Base-by-base conservation (phyloP, 2,888 invertebrate genomes). In the Spatulosminthurus flaviceps region DNA sequence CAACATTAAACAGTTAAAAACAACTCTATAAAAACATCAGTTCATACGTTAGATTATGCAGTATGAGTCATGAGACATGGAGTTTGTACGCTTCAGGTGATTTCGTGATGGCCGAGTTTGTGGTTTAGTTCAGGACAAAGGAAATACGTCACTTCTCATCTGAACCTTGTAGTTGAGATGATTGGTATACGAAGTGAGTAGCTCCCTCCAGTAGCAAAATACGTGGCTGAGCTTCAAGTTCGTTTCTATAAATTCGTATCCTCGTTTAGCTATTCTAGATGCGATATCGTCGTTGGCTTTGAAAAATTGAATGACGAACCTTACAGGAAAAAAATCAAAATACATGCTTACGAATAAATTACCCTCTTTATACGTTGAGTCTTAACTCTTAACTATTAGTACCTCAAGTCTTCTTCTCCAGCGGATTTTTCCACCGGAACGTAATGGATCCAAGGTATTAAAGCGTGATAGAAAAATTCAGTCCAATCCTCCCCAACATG, bases 391-490 rank as follows among this genome's bases (percentile, higher is more conserved):
- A 22, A 70, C 24, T 13, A 22, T 69, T 4, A 41, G 21, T 19
- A 67, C 67, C 24, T 28, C n/a, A 96, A 90, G 83, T 95, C 92
- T 64, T 91, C 89, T 87, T 92, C 90, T 26, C 89, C 91, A 19
- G 92, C 90, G 84, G 91, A 89, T 29, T 92, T 92, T 82, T 90
- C 90, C 0, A 98, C 91, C 0, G 98, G 98, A 83, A 98, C 91
- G 87, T 96, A 98, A 88, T 98, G 98, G 61, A 96, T 91, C 98
- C 98, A 98, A 0, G 97, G 97, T 87, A 93, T 94, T 86, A 98
- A 88, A 13, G 93, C 91, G 1, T 92, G 90, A 87, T 98, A 98
- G 88, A 96, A 98, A 88, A 98, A 98, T 89, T 98, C 98, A 60
- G 92, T 89, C 97, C 97, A 98, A 83, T 96, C 94, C 85, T 94